Evolutionary conservation across 2,797 vertebrate species (phyloP), one percentile per base, ranked within the genome.

Genomic region (Manis javanica): DNA sequence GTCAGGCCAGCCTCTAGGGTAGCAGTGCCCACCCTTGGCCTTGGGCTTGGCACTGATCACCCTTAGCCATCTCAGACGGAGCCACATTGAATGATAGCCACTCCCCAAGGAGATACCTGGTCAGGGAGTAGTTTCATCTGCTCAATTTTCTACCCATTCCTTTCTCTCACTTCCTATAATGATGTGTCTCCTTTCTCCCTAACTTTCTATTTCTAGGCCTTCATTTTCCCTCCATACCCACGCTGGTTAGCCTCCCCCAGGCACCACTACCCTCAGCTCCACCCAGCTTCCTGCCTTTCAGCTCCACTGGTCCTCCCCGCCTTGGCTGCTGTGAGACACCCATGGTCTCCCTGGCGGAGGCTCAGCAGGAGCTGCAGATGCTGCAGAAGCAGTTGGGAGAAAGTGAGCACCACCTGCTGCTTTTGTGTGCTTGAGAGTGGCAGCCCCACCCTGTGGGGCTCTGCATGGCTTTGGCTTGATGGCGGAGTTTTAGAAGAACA

Each of bases 341-440:
- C 0, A 90, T 96, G 71, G 99, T 99, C 98, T 99, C 99, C 96
- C 96, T 99, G 98, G 99, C 99, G 0, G 99, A 99, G 97, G 99
- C 99, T 3, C 99, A 99, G 69, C 99, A 99, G 98, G 99, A 99
- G 96, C 99, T 99, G 97, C 99, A 99, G 98, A 99, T 98, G 99
- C 98, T 99, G 95, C 99, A 98, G 98, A 99, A 98, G 98, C 99
- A 99, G 98, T 98, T 99, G 96, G 99, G 98, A 98, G 98, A 99
- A 99, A 99, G 98, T 98, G 99, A 99, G 98, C 98, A 71, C 90
- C 55, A 98, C 91, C 1, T 10, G 95, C 42, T 46, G 68, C 57
- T 7, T 77, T 59, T 61, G 95, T 81, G 93, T 97, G 89, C 85
- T 42, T 63, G 93, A 7, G 39, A 24, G 37, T 11, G 71, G 87